Base-by-base conservation (phyloP, 2,113 vertebrate species). In the Apodemus speciosus region DNA sequence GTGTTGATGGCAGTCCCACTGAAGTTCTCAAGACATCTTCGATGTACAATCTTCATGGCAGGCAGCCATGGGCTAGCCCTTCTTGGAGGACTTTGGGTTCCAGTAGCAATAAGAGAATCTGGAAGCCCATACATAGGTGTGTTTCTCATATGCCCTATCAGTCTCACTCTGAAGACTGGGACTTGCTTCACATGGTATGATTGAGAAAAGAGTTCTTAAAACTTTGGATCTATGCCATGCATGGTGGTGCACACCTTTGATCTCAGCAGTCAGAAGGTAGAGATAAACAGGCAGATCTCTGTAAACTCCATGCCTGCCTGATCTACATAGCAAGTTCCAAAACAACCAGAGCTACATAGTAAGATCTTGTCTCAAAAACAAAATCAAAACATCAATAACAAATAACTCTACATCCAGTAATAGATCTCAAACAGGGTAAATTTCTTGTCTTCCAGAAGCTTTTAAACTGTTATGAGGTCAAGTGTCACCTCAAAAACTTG, bases 191-290 rank as follows among this genome's bases (percentile, higher is more conserved):
- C 3, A 14, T 40, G n/a, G 13, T 60, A 30, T 79, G 62, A 64
- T 18, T 32, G 46, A n/a, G 46, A 83, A 77, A 87, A 90, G 23
- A 43, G 46, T 49, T 92, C 89, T 95, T 85, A 68, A 69, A 89
- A 84, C 27, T 60, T 81, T 43, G 7, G 3, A 30, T 62, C 56
- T 43, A 30, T 83, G 25, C 56, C 38, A 83, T 56, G 38, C 38
- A 43, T 62, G 56, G 27, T 43, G 71, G 38, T 4, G 21, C 21
- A 43, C 71, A 43, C 38, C 23, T 43, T 43, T 73, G 38, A 73
- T 40, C 56, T 25, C 38, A 30, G 80, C 56, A 83, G 14, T 62
- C 14, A 30, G 38, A n/a, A 30, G 56, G 56, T 83, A 62, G 80
- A 62, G n/a, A 66, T 27, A 62, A 35, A 62, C 38, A 40, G 53